Base-by-base conservation (phyloP, 2,797 vertebrate species). In the Amphiprion clarkii region DNA sequence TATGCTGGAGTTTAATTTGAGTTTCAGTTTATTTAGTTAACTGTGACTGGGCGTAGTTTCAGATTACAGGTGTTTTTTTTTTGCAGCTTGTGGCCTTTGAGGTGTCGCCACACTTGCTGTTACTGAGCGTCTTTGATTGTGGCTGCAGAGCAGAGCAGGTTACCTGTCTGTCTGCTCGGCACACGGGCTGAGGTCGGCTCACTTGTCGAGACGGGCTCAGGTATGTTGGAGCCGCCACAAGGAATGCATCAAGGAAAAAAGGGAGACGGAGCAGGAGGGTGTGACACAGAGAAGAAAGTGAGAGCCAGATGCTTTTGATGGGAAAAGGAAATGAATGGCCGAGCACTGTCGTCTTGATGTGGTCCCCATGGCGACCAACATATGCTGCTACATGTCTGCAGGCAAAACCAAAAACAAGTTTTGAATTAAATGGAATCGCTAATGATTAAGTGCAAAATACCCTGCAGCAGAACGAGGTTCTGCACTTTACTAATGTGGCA, bases 181-280 rank as follows among this genome's bases (percentile, higher is more conserved):
- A 76, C 76, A 55, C 23, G 63, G 31, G 61, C 71, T 21, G 63
- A 60, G 29, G 64, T 64, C 27, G 29, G 33, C 73, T 67, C 53
- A 27, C 85, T 67, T 89, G 87, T 90, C 25, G 51, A 67, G 84
- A 85, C 85, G 57, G 68, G 89, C 80, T 86, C 83, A 87, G 89
- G 81, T 90, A 88, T 88, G 86, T 64, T 8, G 29, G 44, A 33
- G 23, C 71, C 59, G 68, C 84, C 68, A 62, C 65, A 2, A 83
- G 84, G 82, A 87, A 88, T 87, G 79, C 44, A 31, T 23, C 5
- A 31, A 52, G 31, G 31, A 19, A 53, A 39, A 49, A 60, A 36
- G 10, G 19, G 48, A 72, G 67, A 12, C 1, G 58, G 29, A 1
- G 54, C 25, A 8, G 11, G 52, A 70, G 76, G 67, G 65, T 29